Base-by-base conservation (phyloP, 2,888 invertebrate genomes). In the Keiferia lycopersicella region DNA sequence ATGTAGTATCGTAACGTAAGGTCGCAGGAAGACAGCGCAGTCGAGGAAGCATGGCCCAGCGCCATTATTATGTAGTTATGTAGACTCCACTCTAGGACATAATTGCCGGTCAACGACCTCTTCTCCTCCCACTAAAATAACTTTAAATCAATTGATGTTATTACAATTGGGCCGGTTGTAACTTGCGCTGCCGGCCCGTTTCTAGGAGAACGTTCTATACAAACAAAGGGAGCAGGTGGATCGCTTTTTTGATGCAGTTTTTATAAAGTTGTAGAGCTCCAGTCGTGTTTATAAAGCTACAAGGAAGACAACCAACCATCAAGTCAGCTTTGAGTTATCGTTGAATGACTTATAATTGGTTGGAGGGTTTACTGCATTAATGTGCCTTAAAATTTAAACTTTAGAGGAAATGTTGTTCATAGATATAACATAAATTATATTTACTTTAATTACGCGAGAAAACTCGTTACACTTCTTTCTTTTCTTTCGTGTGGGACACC, bases 141-240 rank as follows among this genome's bases (percentile, higher is more conserved):
- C 84, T 83, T 89, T 91, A 89, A 89, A 90, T 90, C 90, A 91
- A 91, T 91, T 91, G 91, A 88, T 86, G 88, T 87, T 90, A 89
- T 88, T 88, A 90, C 89, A 88, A 89, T 87, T 88, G 88, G 85
- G 84, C 84, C 83, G 84, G 81, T 81, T 77, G 84, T 85, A 82
- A 84, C 82, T 80, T 79, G 63, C 45, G 79, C 34, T 34, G 34
- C 34, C 77, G 80, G 18, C 26, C 45, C 30, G 39, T 79, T 77
- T 75, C 79, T 73, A 79, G 79, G 80, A 68, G 75, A 48, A 50
- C 61, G 71, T 70, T 71, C 69, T 67, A 71, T 70, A 69, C 74
- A 75, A 72, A 74, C 75, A 75, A 72, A 74, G 73, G 71, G 72
- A 74, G 78, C 80, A 82, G 81, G 81, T 81, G 80, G 76, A 75